Base-by-base conservation (phyloP, 1,140 invertebrate genomes). In the Caenorhabditis briggsae region DNA sequence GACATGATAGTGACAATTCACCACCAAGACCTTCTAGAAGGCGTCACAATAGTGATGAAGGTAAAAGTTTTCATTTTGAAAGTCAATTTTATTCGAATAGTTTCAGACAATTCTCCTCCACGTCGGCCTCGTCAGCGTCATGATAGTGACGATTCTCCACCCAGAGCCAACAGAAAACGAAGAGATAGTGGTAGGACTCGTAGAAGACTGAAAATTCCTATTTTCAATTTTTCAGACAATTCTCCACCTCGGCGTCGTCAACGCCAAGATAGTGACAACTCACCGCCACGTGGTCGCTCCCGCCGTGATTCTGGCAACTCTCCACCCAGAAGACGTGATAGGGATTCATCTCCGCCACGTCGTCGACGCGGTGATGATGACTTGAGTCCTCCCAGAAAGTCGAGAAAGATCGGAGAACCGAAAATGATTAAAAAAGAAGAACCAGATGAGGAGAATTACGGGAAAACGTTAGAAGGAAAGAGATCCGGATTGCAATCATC, bases 401-500 rank as follows among this genome's bases (percentile, higher is more conserved):
- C 53, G 1, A 41, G 82, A 59, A 83, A 59, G 20, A 53, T 58
- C 9, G 41, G 43, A 33, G 55, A 58, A 9, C 82, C 82, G 18
- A 83, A 59, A 33, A 59, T 33, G 25, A 83, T 58, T 16, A 83
- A 59, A 41, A 83, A 83, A 50, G 82, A 83, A 59, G 82, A 83
- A 18, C 82, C 82, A 5, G 55, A 59, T 48, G 23, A 20, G 8
- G 78, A 86, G 25, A 12, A 5, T 12, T 11, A 16, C 12, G n/a
- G 33, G 18, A 86, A 59, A n/a, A 86, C 85, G 9, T 70, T 86
- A n/a, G 85, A 82, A n/a, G 85, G 85, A 33, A 86, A 86, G 50
- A 82, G 20, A 25, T 48, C 85, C 20, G 85, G 85, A 48, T 48
- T 86, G 5, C 85, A 86, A 33, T 78, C 64, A 14, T 74, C 85